Percentiles rank a stretch among this genome's conserved stretches.
These are phyloP conservation scores for Collichthys lucidus DNA, from an alignment of 2,113 vertebrate species.

Conservation along the genomic window DNA sequence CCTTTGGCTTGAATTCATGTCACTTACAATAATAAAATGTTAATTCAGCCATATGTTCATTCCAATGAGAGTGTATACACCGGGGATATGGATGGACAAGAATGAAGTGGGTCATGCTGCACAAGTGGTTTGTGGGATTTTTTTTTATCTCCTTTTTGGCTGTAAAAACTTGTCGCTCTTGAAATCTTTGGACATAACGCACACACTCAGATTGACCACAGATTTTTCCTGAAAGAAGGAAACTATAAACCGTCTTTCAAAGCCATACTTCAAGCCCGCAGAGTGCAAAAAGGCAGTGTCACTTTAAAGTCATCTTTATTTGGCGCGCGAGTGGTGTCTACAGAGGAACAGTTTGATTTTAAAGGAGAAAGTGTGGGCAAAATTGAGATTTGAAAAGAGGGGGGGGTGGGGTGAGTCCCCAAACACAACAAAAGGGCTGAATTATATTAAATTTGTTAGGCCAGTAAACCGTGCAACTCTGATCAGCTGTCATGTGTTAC, in stretches of 20 bases:
- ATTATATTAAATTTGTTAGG: not conserved
- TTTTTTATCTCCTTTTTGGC: not conserved
- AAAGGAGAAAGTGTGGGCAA: not conserved
- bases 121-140: not conserved
- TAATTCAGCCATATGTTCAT: not conserved
- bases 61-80: not conserved
- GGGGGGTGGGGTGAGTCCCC: too few relatives aligned
- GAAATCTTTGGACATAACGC: not conserved
- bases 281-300: not conserved
- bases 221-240: not conserved
- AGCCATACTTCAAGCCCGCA: not conserved
- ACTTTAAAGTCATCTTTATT: constrained; percentile 10
- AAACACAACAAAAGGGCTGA: not conserved
- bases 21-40: constrained; percentile 2
- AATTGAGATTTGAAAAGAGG: not conserved
- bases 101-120: not conserved
- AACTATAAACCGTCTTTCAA: constrained; percentile 4
- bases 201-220: not conserved
- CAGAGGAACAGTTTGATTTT: not conserved
- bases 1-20: constrained; percentile 16
- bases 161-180: not conserved
- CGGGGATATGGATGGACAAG: not conserved
- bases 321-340: not conserved
- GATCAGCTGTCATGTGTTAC: not conserved
- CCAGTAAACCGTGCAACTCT: not conserved